These are phyloP conservation scores for Cyclopterus lumpus DNA, from an alignment of 2,797 vertebrate species.

Conservation along the genomic window DNA sequence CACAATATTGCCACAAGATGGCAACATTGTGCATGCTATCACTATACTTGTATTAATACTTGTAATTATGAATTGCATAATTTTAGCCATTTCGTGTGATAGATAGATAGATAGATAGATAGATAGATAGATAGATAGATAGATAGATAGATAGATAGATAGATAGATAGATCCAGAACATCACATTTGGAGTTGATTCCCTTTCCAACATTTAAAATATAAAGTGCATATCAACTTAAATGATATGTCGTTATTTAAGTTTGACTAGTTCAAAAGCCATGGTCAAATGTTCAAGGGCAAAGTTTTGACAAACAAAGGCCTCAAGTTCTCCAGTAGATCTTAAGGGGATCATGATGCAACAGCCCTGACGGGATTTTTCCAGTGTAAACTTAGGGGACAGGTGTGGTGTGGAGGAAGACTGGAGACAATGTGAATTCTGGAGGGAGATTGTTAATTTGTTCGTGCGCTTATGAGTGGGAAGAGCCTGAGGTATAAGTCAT, in stretches of 20 bases:
- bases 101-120: no score
- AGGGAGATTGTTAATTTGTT: constrained; percentile 50
- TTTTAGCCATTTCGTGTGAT: no score
- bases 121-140: no score
- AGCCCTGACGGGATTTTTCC: constrained; percentile 37
- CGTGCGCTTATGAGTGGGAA: constrained; percentile 16
- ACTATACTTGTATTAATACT: no score
- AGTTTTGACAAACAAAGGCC: constrained; percentile 2
- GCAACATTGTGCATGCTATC: constrained; percentile 42
- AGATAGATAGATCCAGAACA: no score
- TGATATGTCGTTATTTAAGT: not conserved
- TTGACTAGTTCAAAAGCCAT: constrained; percentile 11
- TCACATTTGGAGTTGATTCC: not conserved
- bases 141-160: no score
- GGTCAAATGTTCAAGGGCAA: not conserved
- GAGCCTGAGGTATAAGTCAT: constrained; percentile 29
- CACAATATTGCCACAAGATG: constrained; percentile 63
- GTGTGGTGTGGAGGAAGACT: not conserved
- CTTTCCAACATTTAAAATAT: not conserved
- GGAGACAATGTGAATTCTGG: constrained; percentile 20
- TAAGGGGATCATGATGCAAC: constrained; percentile 58
- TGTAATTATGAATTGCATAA: no score
- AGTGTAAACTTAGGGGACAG: not conserved
- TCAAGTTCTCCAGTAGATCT: not conserved
- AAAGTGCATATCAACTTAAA: not conserved